Evolutionary conservation across 2,888 invertebrate genomes (phyloP).

Genomic region (Ennomos quercinarius): DNA sequence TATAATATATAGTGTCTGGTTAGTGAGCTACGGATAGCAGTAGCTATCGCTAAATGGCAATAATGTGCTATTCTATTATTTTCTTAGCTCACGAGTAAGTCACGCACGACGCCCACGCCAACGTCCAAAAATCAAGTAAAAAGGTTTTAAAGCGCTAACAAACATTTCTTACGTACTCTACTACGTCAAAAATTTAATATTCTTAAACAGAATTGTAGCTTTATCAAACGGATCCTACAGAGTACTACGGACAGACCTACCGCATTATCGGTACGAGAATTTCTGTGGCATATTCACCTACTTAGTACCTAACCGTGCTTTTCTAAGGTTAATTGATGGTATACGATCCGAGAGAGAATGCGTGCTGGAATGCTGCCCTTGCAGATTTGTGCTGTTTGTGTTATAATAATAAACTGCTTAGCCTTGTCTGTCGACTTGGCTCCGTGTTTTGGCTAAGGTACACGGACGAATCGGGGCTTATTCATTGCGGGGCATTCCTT

Average conservation of each 20-base stretch:
- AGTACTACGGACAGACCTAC: constrained; percentile 41
- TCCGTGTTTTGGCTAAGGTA: constrained; percentile 14
- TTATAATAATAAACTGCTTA: constrained; percentile 56
- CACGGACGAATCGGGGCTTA: constrained; percentile 2
- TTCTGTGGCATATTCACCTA: constrained; percentile 39
- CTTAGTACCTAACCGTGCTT: constrained; percentile 44
- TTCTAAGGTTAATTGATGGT: constrained; percentile 70
- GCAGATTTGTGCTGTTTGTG: constrained; percentile 68
- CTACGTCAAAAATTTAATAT: constrained; percentile 1
- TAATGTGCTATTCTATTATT: constrained; percentile 14
- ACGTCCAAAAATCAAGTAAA: too few species aligned
- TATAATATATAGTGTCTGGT: constrained; percentile 33
- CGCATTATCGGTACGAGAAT: constrained; percentile 49
- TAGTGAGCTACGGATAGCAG: constrained; percentile 22
- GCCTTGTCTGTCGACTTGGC: constrained; percentile 47
- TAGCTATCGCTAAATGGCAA: constrained; percentile 21
- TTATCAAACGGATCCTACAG: constrained; percentile 32
- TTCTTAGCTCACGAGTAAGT: constrained; percentile 17
- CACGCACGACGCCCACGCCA: constrained; percentile 3
- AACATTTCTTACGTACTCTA: constrained; percentile 5
- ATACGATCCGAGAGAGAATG: constrained; percentile 60
- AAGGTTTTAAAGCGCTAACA: too few species aligned
- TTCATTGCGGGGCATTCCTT: constrained; percentile 7
- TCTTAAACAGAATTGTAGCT: constrained; percentile 27
- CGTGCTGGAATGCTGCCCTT: constrained; percentile 77